Evolutionary conservation across 1,140 invertebrate genomes (phyloP).

Genomic region (Druon quercuslanigerum): DNA sequence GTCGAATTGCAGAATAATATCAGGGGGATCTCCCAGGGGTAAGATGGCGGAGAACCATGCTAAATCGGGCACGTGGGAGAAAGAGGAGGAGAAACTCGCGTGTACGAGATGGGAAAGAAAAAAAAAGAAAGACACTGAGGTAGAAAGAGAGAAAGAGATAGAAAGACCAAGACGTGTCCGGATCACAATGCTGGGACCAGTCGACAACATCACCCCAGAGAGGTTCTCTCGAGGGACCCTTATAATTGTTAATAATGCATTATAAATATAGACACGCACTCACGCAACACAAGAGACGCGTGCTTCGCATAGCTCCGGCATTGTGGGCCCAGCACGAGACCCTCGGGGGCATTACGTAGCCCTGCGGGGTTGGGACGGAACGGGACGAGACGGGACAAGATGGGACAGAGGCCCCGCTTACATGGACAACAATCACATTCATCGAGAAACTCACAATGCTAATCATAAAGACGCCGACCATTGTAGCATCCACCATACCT

Average conservation of each 20-base stretch:
- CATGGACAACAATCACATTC: conserved; percentile 75
- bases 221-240: conserved; percentile 51
- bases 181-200: conserved; percentile 46
- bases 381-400: conserved; percentile 52
- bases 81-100: conserved; percentile 32
- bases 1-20: background rate
- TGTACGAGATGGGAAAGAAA: background rate
- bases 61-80: conserved; percentile 53
- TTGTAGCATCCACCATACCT: conserved; percentile 63
- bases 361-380: conserved; percentile 44
- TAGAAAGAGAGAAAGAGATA: background rate
- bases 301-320: conserved; percentile 73
- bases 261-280: conserved; percentile 74
- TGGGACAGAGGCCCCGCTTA: conserved; percentile 59
- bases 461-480: conserved; percentile 76
- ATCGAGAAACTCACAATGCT: conserved; percentile 73
- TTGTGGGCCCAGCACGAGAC: conserved; percentile 70
- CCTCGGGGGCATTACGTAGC: conserved; percentile 56
- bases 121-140: conserved; percentile 5
- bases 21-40: background rate
- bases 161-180: conserved; percentile 42
- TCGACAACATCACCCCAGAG: conserved; percentile 28
- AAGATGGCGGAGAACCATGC: conserved; percentile 34
- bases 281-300: conserved; percentile 70
- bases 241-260: conserved; percentile 74